Evolutionary conservation across 2,888 invertebrate genomes (phyloP), one percentile per base, ranked within the genome.

Genomic region (Macropis europaea): DNA sequence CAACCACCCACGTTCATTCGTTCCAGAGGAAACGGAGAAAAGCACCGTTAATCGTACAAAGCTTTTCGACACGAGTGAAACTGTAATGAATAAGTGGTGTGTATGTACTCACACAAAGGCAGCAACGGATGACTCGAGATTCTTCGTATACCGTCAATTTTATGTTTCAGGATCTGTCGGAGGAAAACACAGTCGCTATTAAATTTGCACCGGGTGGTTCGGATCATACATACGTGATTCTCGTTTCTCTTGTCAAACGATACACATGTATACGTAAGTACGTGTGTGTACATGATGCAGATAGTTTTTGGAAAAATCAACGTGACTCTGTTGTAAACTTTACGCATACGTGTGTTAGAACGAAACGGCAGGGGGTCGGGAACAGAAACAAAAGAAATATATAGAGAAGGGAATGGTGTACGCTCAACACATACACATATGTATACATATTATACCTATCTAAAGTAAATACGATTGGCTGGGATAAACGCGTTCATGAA

Each of bases 91-190:
- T 11, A 17, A 22, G 40, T 15, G 17, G 7, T n/a, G n/a, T n/a
- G n/a, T n/a, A n/a, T n/a, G n/a, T n/a, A n/a, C 97, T 97, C 93
- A 98, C 98, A 99, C 84, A 99, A 92, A 30, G 99, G 98, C 89
- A 99, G 93, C 60, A 96, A 92, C 13, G 99, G 99, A 93, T 99
- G 99, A 15, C 99, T 95, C 77, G 97, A 97, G 92, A 99, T 96
- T 89, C 99, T 93, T 90, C 98, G 94, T 75, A 99, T 96, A 85
- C 98, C 98, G 90, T 97, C 96, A 76, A 98, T 95, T 91, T 96
- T 96, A 90, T 99, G 97, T 91, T 97, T 97, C 90, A 97, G 92
- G 82, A 98, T 95, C 98, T 99, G 92, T 84, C 91, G 88, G 88
- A 81, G 77, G 74, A 79, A 74, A 72, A 81, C 60, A 67, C 56